phyloP scores from a whole-genome alignment of 64 coral and sea anemone genomes.

The Stichodactyla mertensii region DNA sequence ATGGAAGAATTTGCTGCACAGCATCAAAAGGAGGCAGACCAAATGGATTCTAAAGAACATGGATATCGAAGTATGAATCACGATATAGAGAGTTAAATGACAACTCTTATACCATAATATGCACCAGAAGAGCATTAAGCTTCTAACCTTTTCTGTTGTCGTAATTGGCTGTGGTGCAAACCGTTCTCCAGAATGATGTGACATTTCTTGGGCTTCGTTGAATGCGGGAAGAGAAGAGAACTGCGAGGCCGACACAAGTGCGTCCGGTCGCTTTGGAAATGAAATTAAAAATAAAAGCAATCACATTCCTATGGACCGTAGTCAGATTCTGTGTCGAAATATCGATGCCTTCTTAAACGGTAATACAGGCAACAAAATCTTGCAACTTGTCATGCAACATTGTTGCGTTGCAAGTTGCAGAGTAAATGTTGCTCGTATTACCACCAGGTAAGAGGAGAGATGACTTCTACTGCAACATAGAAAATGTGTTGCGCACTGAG shows the following conservation, averaged over 20 bases:
- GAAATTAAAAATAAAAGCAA: neutral
- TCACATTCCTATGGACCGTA: neutral
- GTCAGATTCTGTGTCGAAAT: too few species aligned
- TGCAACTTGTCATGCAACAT: too few species aligned
- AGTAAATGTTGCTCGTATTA: too few species aligned
- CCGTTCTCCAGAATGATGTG: neutral
- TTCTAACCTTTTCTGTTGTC: neutral
- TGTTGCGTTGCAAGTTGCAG: too few species aligned
- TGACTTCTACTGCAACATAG: too few species aligned
- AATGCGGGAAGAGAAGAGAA: constrained; percentile 37
- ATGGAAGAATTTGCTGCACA: constrained; percentile 62
- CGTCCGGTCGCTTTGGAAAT: constrained; percentile 26
- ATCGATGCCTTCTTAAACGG: too few species aligned
- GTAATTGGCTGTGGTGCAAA: neutral
- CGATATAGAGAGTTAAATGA: neutral
- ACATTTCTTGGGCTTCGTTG: neutral
- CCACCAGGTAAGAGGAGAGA: too few species aligned
- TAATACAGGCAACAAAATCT: too few species aligned
- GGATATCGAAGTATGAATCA: neutral
- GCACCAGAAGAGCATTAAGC: neutral
- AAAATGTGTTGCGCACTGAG: too few species aligned
- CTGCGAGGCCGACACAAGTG: constrained; percentile 16
- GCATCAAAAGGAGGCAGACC: constrained; percentile 80
- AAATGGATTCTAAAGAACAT: constrained; percentile 32
- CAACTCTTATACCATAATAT: neutral